Conservation (phyloP, 2,888 invertebrate genomes). For the Habrosyne pyritoides region DNA sequence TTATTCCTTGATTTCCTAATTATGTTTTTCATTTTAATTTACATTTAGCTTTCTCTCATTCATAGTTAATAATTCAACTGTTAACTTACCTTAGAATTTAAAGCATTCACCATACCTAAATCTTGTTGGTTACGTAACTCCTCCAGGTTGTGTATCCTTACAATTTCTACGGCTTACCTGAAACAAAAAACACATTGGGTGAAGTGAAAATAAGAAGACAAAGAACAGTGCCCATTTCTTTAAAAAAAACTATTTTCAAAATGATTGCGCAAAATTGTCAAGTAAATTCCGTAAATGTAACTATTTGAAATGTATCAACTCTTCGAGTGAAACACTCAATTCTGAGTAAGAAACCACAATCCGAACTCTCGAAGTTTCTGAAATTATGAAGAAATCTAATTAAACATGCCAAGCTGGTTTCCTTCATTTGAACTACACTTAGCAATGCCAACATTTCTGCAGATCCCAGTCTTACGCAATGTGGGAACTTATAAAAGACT, state of each 20-base stretch:
- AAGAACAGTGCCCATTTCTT: too few relatives aligned
- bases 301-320: slow-evolving; percentile 28
- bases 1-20: too few relatives aligned
- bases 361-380: slow-evolving; percentile 34
- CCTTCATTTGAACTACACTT: slow-evolving; percentile 27
- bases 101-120: too few relatives aligned
- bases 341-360: slow-evolving; percentile 31
- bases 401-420: slow-evolving; percentile 28
- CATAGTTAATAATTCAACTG: too few relatives aligned
- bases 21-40: too few relatives aligned
- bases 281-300: slow-evolving; percentile 23
- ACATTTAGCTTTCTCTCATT: too few relatives aligned
- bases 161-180: background rate
- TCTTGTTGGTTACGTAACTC: too few relatives aligned
- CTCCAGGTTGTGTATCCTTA: background rate
- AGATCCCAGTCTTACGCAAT: background rate
- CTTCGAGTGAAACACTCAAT: slow-evolving; percentile 18
- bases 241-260: slow-evolving; percentile 7
- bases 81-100: too few relatives aligned
- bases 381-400: slow-evolving; percentile 41
- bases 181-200: slow-evolving; percentile 3
- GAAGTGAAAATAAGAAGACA: too few relatives aligned
- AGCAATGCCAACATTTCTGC: slow-evolving; percentile 18
- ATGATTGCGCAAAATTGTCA: too few relatives aligned
- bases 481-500: background rate